Percentiles rank a stretch among this genome's conserved stretches.
These are phyloP conservation scores for Pandemis corylana DNA, from an alignment of 2,888 invertebrate species.

Conservation along the genomic window DNA sequence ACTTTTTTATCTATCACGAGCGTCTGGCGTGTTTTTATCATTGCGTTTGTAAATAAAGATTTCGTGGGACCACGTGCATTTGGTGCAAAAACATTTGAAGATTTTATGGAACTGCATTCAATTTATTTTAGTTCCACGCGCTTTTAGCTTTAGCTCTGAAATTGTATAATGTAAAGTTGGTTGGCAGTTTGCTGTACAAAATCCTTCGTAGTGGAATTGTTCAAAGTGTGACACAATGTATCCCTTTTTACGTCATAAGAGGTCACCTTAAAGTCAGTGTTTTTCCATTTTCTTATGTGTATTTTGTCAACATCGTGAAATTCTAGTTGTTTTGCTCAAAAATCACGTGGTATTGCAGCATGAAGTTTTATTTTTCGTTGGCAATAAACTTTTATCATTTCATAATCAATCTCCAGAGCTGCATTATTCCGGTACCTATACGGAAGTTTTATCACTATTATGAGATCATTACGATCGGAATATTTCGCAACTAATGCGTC, in stretches of 20 bases:
- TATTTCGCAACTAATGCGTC: conserved; percentile 3
- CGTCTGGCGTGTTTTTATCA: conserved; percentile 12
- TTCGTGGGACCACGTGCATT: neutral
- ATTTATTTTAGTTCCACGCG: neutral
- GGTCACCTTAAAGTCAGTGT: conserved; percentile 3
- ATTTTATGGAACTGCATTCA: neutral
- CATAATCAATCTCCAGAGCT: neutral
- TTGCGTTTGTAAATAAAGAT: conserved; percentile 9
- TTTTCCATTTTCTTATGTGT: neutral
- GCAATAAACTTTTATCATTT: neutral
- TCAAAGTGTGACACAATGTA: neutral
- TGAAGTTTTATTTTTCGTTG: neutral
- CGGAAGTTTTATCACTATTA: conserved; percentile 2
- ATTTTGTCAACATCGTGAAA: neutral
- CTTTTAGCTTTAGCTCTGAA: neutral
- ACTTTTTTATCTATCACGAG: conserved; percentile 7
- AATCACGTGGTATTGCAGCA: neutral
- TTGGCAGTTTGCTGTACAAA: neutral
- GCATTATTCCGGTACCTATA: neutral
- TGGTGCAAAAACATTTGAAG: neutral
- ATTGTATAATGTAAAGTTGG: neutral
- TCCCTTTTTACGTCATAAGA: neutral
- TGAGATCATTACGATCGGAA: conserved; percentile 8
- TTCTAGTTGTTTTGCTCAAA: neutral
- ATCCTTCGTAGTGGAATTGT: neutral